phyloP scores from a whole-genome alignment of 2,113 vertebrate species.

The Leiothrix lutea region DNA sequence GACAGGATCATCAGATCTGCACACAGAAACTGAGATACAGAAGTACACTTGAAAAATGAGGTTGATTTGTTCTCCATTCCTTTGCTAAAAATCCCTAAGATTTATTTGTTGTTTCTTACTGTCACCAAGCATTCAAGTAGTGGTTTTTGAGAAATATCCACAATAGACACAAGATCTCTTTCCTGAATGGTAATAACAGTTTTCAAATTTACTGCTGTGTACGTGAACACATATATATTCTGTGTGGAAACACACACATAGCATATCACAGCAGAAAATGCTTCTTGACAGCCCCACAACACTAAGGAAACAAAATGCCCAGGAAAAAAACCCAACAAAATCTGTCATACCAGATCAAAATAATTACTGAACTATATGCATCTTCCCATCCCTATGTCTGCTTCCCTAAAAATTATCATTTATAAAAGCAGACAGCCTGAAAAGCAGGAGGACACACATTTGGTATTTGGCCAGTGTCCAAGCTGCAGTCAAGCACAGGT shows the following conservation, averaged over 20 bases:
- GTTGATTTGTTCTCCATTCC: background rate
- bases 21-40: background rate
- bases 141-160: background rate
- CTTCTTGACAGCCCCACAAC: background rate
- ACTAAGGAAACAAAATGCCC: background rate
- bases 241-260: background rate
- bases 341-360: background rate
- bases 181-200: background rate
- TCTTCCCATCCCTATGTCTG: accelerated
- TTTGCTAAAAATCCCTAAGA: background rate
- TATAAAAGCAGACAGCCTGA: background rate
- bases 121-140: background rate
- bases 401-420: background rate
- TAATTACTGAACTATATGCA: background rate
- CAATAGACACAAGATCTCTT: background rate
- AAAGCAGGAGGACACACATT: background rate
- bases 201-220: background rate
- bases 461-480: background rate
- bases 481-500: background rate
- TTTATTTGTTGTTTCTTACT: background rate
- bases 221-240: accelerated
- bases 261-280: background rate
- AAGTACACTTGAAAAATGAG: background rate
- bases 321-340: background rate
- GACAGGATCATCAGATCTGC: background rate